Base-by-base conservation (phyloP, 2,797 vertebrate species). In the Glyptemys insculpta region DNA sequence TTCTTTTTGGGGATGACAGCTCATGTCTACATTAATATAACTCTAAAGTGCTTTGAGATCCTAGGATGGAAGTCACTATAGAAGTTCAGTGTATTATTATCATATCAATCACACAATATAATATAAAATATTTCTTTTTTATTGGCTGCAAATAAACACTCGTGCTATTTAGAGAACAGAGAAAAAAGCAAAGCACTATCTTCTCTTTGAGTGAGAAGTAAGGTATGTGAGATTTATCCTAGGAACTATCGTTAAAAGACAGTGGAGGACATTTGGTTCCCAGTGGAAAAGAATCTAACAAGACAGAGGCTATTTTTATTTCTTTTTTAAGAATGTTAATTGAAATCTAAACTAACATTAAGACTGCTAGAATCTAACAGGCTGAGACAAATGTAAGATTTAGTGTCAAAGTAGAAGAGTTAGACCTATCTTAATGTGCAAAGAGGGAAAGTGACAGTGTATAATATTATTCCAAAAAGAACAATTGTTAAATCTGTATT, bases 251-350 rank as follows among this genome's bases (percentile, higher is more conserved):
- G 9, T 94, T 97, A 88, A 93, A 86, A 96, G 92, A 87, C 74
- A 85, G 93, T 53, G 31, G 84, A 96, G 88, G 89, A 94, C 49
- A 83, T 96, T 94, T 88, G 12, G 19, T 59, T 96, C 84, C 83
- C 92, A 44, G 82, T 92, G 86, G 79, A 93, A 96, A 95, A 91
- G n/a, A 91, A 91, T 87, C 34, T 59, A 93, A 88, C 41, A 74
- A 85, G 95, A 91, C 92, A 94, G 94, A 65, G 92, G 31, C 92
- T 96, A 96, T 96, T 95, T 97, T 94, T 94, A 94, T 49, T 79
- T 93, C 82, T 84, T 12, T 6, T 87, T 94, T 91, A 74, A 94
- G 92, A 94, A 96, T 85, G 89, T 93, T 96, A 96, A 96, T 95
- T 96, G 94, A 96, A 96, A 97, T 94, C 74, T 87, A 87, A 96